Percentiles rank a stretch among this genome's conserved stretches.
Conservation (phyloP, 1,140 invertebrate species). For the Philotrypesis tridentata region DNA sequence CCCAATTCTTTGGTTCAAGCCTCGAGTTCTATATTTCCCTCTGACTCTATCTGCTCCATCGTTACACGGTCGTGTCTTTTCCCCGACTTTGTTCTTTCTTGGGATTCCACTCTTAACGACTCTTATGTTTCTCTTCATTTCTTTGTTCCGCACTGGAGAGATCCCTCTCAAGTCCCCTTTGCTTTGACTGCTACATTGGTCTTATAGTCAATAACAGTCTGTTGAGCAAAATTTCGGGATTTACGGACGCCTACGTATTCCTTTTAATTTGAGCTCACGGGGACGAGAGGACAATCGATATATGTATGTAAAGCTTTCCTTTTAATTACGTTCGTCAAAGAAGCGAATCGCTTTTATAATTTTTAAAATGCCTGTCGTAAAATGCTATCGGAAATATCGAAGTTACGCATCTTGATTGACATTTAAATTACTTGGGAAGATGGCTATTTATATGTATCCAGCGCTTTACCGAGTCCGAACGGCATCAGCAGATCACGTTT, state of each 20-base stretch:
- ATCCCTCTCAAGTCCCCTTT: not conserved
- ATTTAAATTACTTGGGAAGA: too few species aligned
- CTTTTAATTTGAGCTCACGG: not conserved
- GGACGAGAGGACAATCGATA: too few species aligned
- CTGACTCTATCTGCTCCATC: not conserved
- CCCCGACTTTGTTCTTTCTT: slow-evolving; percentile 24
- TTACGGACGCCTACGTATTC: not conserved
- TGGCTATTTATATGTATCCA: too few species aligned
- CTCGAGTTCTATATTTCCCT: slow-evolving; percentile 20
- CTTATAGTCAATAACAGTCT: slow-evolving; percentile 2
- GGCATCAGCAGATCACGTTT: too few species aligned
- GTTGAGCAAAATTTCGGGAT: slow-evolving; percentile 18
- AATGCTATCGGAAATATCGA: too few species aligned
- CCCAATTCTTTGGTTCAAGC: slow-evolving; percentile 28
- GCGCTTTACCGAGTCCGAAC: too few species aligned
- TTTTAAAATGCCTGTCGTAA: too few species aligned
- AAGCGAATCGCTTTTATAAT: not conserved
- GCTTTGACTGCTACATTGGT: not conserved
- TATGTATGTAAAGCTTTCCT: too few species aligned
- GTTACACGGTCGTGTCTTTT: slow-evolving; percentile 28
- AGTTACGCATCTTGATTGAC: too few species aligned
- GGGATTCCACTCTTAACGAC: slow-evolving; percentile 41
- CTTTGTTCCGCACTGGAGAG: not conserved
- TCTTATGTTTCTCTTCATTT: slow-evolving; percentile 44
- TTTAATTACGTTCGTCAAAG: not conserved